Evolutionary conservation across 2,113 vertebrate genomes (phyloP), one percentile per base, ranked within the genome.

Genomic region (Ovibos moschatus): DNA sequence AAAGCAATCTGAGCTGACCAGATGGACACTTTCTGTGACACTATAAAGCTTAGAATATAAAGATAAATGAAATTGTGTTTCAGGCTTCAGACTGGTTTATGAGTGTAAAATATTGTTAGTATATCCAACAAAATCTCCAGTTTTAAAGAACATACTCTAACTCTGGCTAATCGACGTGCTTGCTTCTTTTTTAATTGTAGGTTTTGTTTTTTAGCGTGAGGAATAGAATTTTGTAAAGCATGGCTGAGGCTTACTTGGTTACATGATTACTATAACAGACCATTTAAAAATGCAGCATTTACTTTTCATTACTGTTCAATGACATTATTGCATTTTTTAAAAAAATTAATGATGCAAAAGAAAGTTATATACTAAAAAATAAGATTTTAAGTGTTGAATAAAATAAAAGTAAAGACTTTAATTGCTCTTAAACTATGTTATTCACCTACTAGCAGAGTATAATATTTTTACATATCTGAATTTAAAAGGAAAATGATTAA

Each of bases 1-100:
- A 98, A 98, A 94, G 99, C 99, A 99, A 99, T 98, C 99, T 99
- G 98, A 87, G 98, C 98, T 98, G 99, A 99, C 99, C 99, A 99
- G 99, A 99, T 99, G 99, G 99, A 99, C 98, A 98, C 90, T 98
- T 98, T 98, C 98, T 98, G 99, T 93, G 98, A 98, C 98, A 98
- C 98, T 98, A 98, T 98, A 98, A 98, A 98, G 98, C 98, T 97
- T 92, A 98, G 96, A 99, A 99, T 99, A 99, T 98, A 98, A 99
- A 99, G 98, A 99, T 98, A 99, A 99, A 99, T 98, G 98, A 98
- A 98, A 99, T 98, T 94, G 97, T 93, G 93, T 97, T 98, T 97
- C 93, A 92, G 96, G 81, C 96, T 98, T 98, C 97, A 92, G 98
- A 92, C 92, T 98, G 97, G 95, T 98, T 99, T 98, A 98, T 96